Conservation (phyloP, 2,888 invertebrate species). For the Rhagium mordax region DNA sequence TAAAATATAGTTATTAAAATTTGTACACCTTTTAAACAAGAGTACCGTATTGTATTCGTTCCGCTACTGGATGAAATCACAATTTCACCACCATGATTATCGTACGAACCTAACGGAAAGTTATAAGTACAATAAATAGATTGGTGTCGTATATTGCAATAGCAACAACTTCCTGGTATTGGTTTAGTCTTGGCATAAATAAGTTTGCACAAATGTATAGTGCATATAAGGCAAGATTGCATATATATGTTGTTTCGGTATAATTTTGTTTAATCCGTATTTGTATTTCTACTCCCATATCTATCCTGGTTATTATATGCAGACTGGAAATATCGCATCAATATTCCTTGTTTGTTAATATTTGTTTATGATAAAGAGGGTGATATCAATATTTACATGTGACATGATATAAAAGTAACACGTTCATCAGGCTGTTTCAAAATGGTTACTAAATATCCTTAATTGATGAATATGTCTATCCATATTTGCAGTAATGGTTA, state of each 20-base stretch:
- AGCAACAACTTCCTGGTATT: not conserved
- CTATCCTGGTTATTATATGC: not conserved
- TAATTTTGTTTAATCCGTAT: not conserved
- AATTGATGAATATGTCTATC: too few relatives aligned
- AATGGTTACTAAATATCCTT: not conserved
- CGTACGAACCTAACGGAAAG: not conserved
- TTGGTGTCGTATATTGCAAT: not conserved
- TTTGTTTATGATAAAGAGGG: not conserved
- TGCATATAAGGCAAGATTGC: not conserved
- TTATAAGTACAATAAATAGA: not conserved
- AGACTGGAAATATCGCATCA: not conserved
- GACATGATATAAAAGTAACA: not conserved
- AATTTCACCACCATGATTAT: not conserved
- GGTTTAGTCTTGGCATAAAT: not conserved
- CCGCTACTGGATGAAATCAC: not conserved
- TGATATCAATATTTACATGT: not conserved
- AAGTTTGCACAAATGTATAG: not conserved
- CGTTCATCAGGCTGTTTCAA: not conserved
- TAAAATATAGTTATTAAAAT: not conserved
- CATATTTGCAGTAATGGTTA: too few relatives aligned
- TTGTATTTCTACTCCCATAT: not conserved
- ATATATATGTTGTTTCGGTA: not conserved
- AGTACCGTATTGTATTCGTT: not conserved
- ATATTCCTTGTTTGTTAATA: not conserved
- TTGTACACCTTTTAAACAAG: not conserved